phyloP scores from a whole-genome alignment of 2,113 vertebrate species.

The Crotalus tigris region DNA sequence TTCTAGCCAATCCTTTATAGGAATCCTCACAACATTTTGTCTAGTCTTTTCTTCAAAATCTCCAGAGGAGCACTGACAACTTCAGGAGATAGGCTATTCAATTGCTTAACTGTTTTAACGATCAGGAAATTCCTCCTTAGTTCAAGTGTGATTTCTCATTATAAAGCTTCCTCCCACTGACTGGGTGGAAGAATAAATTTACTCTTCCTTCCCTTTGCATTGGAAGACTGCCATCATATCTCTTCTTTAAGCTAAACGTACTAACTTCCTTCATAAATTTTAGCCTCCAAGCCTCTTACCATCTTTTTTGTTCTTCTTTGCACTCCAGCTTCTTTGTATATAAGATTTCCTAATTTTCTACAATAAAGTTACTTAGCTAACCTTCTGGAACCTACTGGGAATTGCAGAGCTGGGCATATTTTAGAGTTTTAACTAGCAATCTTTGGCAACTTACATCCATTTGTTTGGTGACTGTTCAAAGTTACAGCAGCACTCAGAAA shows the following conservation, averaged over 20 bases:
- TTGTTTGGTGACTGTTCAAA: not conserved
- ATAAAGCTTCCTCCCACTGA: not conserved
- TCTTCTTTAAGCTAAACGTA: not conserved
- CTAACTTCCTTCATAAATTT: not conserved
- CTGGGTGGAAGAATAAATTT: not conserved
- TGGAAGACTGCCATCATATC: not conserved
- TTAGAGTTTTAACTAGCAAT: not conserved
- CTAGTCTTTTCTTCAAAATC: not conserved
- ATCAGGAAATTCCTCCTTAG: not conserved
- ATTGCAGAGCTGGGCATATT: not conserved
- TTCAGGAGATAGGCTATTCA: not conserved
- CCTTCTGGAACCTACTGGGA: not conserved
- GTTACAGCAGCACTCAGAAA: not conserved
- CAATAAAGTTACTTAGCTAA: not conserved
- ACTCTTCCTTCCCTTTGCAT: not conserved
- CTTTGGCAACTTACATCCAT: not conserved
- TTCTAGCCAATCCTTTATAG: not conserved
- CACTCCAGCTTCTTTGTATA: not conserved
- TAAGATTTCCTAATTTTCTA: not conserved
- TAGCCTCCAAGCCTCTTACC: not conserved
- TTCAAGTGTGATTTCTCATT: not conserved
- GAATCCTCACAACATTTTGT: not conserved
- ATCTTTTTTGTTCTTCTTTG: not conserved
- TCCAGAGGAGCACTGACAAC: not conserved
- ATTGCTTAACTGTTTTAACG: not conserved